Evolutionary conservation across 2,888 invertebrate genomes (phyloP), one percentile per base, ranked within the genome.

Genomic region (Callyntrura guangdongensis): DNA sequence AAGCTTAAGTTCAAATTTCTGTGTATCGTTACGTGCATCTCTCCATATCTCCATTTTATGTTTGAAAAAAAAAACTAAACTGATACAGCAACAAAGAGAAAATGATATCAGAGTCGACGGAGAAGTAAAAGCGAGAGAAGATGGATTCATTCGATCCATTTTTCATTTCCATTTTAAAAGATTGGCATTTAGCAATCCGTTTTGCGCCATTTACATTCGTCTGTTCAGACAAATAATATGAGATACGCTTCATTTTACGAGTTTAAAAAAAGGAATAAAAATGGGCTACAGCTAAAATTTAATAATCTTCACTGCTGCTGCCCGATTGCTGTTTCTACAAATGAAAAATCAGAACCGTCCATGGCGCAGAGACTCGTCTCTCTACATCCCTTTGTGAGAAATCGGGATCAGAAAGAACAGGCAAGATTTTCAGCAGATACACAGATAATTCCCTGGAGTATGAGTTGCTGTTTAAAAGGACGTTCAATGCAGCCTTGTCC

Each of bases 131-230:
- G 77, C 12, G 20, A n/a, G 53, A 45, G 25, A 82, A 72, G 69
- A 72, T 79, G 79, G 77, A 85, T 79, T 67, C 67, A 89, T n/a
- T n/a, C 84, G 79, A 79, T 85, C 36, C 45, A 85, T 85, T 77
- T 69, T 85, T 67, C 74, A 74, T 83, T 89, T 89, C 79, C 79
- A 79, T 85, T 89, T 77, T 77, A 85, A 84, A 36, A 67, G 84
- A 85, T 89, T 84, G 89, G 89, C 84, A 79, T 89, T 47, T 77
- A 77, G 64, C 56, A 89, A 74, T 77, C 89, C 61, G 77, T 84
- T 61, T 14, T 53, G 36, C 36, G 36, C 36, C 36, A 6, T 6
- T 64, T 22, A 17, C 64, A 83, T 72, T 56, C 27, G n/a, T 59
- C 56, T n/a, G n/a, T 27, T 17, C 79, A n/a, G 56, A 27, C 22